Base-by-base conservation (phyloP, 2,113 vertebrate species). In the Hydrochoerus hydrochaeris region DNA sequence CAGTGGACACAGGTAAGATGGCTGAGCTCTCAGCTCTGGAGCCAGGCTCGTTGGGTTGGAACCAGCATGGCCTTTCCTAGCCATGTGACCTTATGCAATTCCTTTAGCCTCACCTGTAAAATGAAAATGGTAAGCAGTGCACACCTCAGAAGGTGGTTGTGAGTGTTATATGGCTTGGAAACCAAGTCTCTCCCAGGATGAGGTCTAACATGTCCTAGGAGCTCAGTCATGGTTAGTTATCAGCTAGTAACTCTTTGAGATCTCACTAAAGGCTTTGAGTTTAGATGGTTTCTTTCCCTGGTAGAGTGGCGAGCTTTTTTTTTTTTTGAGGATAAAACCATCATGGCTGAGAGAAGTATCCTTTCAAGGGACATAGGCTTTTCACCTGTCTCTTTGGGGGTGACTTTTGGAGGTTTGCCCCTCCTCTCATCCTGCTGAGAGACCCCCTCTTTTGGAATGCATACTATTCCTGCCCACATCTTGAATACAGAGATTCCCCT, bases 201-300 rank as follows among this genome's bases (percentile, higher is more conserved):
- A 28, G 81, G 60, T n/a, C 87, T 78, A 67, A 58, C 93, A 41
- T 0, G 44, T 73, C 46, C 13, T 12, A 71, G 60, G 81, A 78
- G 52, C 85, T 93, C 78, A 35, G 83, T 60, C 49, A 84, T 84
- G 90, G 67, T 73, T 84, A 65, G 58, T 95, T 87, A 96, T 86
- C 41, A 92, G 67, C 62, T 63, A 0, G 0, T 75, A 92, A 58
- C 81, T 94, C 81, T 94, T 81, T 77, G 94, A 93, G 82, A 44
- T 57, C 46, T 88, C 67, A 91, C 0, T 91, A 52, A 52, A 87
- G 80, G 54, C 84, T 81, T 94, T 94, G 83, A 57, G 93, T 97
- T 84, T 95, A 44, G 71, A 77, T 11, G 0, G 71, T 84, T 97
- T 87, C 60, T 91, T 94, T 96, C 71, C 93, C 52, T 94, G 69